Percentiles rank a stretch among this genome's conserved stretches.
Evolutionary conservation across 2,113 vertebrate genomes (phyloP).

Genomic region (Anhinga rufa): DNA sequence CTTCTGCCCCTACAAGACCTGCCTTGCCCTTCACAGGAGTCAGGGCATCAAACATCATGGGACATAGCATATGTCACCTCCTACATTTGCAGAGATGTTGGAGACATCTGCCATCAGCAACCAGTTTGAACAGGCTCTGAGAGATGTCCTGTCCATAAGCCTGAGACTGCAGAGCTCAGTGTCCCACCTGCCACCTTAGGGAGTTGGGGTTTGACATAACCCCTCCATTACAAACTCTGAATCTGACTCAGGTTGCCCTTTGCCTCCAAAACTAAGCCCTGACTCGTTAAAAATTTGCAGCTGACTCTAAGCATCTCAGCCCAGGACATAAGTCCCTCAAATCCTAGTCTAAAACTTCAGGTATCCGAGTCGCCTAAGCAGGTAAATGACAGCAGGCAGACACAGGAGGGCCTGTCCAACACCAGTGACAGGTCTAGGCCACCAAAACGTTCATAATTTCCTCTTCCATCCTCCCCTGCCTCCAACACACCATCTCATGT

Average conservation of each 20-base stretch:
- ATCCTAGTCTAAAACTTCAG: not conserved
- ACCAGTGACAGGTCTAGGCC: not conserved
- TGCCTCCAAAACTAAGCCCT: not conserved
- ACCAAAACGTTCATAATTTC: not conserved
- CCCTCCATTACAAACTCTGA: not conserved
- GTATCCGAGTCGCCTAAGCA: not conserved
- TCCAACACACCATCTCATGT: not conserved
- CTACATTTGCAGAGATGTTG: not conserved
- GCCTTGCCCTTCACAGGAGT: not conserved
- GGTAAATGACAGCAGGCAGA: not conserved
- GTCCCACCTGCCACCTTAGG: not conserved
- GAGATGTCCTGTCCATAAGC: not conserved
- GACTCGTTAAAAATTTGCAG: not conserved
- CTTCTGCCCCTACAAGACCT: not conserved
- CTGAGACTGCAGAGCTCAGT: not conserved
- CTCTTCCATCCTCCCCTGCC: not conserved
- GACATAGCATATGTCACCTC: not conserved
- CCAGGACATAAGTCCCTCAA: not conserved
- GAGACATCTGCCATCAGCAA: not conserved
- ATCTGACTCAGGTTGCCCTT: not conserved
- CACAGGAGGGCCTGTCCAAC: not conserved
- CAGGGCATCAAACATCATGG: not conserved
- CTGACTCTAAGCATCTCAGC: not conserved
- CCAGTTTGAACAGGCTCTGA: not conserved
- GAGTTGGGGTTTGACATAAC: not conserved